These are phyloP conservation scores for Arizona elegans DNA, from an alignment of 2,113 vertebrate species.

Conservation along the genomic window DNA sequence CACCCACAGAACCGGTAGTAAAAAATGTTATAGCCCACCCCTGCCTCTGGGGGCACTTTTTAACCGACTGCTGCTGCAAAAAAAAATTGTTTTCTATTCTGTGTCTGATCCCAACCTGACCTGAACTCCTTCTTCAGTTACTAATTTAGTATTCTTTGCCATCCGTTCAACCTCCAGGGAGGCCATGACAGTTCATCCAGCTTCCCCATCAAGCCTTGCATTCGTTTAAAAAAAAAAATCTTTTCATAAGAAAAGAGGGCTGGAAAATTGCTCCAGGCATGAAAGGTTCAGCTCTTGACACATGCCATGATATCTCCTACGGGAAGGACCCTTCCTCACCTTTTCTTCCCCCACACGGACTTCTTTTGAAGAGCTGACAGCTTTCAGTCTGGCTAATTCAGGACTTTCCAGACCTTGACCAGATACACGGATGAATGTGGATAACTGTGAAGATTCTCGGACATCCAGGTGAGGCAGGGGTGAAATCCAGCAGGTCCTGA, in stretches of 20 bases:
- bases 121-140: background rate
- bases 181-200: background rate
- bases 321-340: background rate
- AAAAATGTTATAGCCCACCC: no score
- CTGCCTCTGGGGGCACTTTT: background rate
- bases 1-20: no score
- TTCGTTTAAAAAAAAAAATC: background rate
- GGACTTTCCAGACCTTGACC: background rate
- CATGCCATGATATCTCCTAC: background rate
- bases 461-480: no score
- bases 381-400: background rate
- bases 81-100: background rate
- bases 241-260: background rate
- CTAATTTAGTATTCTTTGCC: background rate
- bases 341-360: background rate
- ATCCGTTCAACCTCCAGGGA: background rate
- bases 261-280: background rate
- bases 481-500: no score
- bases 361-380: background rate
- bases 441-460: no score
- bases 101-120: background rate
- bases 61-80: background rate
- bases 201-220: background rate
- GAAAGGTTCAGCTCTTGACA: background rate
- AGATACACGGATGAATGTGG: no score